These are phyloP conservation scores for Campoletis raptor DNA, from an alignment of 2,888 invertebrate genomes.

Conservation along the genomic window DNA sequence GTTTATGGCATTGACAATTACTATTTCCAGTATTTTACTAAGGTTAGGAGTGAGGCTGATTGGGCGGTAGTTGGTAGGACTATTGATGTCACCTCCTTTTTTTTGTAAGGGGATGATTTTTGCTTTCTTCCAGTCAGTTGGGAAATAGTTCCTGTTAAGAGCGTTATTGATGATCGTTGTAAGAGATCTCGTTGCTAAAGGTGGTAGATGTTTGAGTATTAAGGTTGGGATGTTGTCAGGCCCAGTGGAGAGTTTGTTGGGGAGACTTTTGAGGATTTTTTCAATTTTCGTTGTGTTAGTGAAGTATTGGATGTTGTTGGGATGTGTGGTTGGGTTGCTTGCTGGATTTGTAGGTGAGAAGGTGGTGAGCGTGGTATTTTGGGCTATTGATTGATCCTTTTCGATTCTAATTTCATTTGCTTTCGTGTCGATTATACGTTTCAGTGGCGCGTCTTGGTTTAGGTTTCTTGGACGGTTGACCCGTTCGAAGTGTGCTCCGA, in stretches of 20 bases:
- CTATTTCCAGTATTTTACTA: conserved; percentile 57
- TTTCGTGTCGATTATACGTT: background rate
- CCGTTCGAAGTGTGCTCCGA: background rate
- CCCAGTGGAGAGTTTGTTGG: conserved; percentile 53
- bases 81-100: conserved; percentile 38
- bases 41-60: conserved; percentile 59
- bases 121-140: conserved; percentile 47
- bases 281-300: too few species aligned
- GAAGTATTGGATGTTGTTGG: too few species aligned
- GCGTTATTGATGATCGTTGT: conserved; percentile 59
- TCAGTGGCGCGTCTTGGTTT: background rate
- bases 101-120: conserved; percentile 50
- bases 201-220: conserved; percentile 54
- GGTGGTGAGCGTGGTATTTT: background rate
- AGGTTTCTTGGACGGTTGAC: background rate
- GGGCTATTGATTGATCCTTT: background rate
- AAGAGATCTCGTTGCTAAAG: conserved; percentile 2
- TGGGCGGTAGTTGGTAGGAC: conserved; percentile 60
- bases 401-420: too few species aligned
- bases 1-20: conserved; percentile 32
- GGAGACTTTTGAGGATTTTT: background rate
- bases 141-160: conserved; percentile 52
- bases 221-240: conserved; percentile 65
- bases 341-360: background rate
- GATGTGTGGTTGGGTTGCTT: background rate